Base-by-base conservation (phyloP, 2,113 vertebrate species). In the Calypte anna region DNA sequence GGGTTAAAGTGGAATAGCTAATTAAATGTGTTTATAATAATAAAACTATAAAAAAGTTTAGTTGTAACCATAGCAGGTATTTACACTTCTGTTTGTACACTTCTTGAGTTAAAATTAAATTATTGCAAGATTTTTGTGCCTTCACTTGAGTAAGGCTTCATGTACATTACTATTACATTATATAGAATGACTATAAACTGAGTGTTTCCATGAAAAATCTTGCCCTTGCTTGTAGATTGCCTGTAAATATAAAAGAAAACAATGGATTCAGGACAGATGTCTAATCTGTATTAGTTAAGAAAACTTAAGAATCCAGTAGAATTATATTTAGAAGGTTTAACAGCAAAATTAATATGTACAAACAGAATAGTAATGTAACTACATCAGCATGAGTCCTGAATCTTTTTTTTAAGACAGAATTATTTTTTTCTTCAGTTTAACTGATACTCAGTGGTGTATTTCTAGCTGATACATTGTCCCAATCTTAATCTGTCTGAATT, bases 31-130 rank as follows among this genome's bases (percentile, higher is more conserved):
- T 96, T 97, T 86, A 83, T 91, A 94, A 86, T 54, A 95, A 87
- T 91, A 92, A 94, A 92, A 82, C 59, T 96, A 70, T 69, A 88
- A 43, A 81, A 91, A 96, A 75, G 55, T 67, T 93, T 78, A 94
- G 97, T 95, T 98, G 97, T 98, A 97, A 97, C 86, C 90, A 72
- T 94, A 93, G 89, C 87, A 94, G 64, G 87, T 96, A 67, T 93
- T 97, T 96, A 96, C 96, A 91, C 91, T 98, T 97, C 91, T 98
- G 96, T 97, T 97, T 98, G 97, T 98, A 97, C 97, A 95, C 96
- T 96, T 63, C 33, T 22, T 72, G 76, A 94, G 96, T 86, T 95
- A 61, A 96, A 91, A 94, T 91, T 85, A 48, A 92, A 86, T 93
- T 96, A 46, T 95, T 93, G 88, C 46, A 78, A 86, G 59, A 58